Evolutionary conservation across 2,797 vertebrate species (phyloP).

Genomic region (Platyrinchus mystaceus): DNA sequence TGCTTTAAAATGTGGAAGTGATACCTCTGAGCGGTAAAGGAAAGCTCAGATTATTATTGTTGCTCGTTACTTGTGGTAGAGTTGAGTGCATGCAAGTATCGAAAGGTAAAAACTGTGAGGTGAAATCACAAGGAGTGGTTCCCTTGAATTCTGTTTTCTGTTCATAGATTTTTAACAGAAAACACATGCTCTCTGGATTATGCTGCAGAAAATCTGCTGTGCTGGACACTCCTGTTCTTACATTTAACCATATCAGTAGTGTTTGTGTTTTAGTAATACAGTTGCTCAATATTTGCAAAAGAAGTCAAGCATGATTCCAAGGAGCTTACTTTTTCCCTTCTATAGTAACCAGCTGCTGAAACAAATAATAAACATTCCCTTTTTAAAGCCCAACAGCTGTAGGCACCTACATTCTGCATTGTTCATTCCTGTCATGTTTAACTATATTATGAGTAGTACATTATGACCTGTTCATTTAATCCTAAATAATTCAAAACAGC

Average conservation of each 20-base stretch:
- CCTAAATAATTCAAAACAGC: background rate
- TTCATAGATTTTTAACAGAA: background rate
- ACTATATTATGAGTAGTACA: background rate
- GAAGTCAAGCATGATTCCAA: background rate
- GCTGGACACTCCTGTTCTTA: background rate
- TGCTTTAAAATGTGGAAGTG: background rate
- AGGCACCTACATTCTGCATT: background rate
- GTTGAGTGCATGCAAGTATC: background rate
- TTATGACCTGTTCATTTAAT: background rate
- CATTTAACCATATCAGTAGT: background rate
- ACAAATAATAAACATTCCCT: background rate
- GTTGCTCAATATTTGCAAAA: background rate
- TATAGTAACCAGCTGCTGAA: background rate
- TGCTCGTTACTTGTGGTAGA: background rate
- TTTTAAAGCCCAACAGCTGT: background rate
- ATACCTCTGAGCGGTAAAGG: background rate
- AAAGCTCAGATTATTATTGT: background rate
- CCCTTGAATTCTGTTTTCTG: background rate
- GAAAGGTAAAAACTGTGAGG: background rate
- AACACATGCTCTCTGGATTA: background rate
- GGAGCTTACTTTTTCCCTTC: background rate
- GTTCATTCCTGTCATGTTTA: background rate
- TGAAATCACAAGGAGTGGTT: background rate
- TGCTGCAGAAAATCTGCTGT: background rate
- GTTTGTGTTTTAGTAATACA: background rate